phyloP scores from a whole-genome alignment of 92 coral and sea anemone species.

The Phymanthus crucifer region DNA sequence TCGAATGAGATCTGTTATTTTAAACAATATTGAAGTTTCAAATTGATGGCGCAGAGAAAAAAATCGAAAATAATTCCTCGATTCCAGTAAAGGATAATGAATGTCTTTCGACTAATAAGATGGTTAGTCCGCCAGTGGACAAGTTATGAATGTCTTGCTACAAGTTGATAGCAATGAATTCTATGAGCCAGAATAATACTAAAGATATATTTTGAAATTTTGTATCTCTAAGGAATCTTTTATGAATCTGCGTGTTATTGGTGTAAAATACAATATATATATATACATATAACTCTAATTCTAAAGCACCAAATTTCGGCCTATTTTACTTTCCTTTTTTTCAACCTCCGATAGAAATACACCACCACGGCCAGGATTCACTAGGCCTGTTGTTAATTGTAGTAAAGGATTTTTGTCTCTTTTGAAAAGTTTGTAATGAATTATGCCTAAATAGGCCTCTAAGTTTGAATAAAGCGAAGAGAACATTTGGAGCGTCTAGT shows the following conservation, averaged over 20 bases:
- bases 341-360: slow-evolving; percentile 25
- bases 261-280: slow-evolving; percentile 52
- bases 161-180: slow-evolving; percentile 55
- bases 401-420: slow-evolving; percentile 57
- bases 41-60: slow-evolving; percentile 49
- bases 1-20: slow-evolving; percentile 73
- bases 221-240: slow-evolving; percentile 82
- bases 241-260: slow-evolving; percentile 57
- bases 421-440: slow-evolving; percentile 83
- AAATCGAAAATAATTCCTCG: slow-evolving; percentile 49
- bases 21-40: slow-evolving; percentile 63
- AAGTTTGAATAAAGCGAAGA: slow-evolving; percentile 86
- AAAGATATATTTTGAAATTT: slow-evolving; percentile 94
- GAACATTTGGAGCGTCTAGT: slow-evolving; percentile 32
- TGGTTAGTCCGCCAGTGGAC: no score
- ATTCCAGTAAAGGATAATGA: slow-evolving; percentile 57
- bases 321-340: slow-evolving; percentile 12
- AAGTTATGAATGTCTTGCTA: no score
- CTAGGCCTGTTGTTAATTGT: slow-evolving; percentile 21
- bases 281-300: slow-evolving; percentile 46
- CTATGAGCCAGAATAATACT: slow-evolving; percentile 55
- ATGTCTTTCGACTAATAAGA: slow-evolving; percentile 67
- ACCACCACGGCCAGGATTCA: slow-evolving; percentile 23
- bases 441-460: slow-evolving; percentile 72
- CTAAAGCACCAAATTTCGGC: slow-evolving; percentile 31